These are phyloP conservation scores for Malacoraja senta DNA, from an alignment of 2,797 vertebrate species.

Conservation along the genomic window DNA sequence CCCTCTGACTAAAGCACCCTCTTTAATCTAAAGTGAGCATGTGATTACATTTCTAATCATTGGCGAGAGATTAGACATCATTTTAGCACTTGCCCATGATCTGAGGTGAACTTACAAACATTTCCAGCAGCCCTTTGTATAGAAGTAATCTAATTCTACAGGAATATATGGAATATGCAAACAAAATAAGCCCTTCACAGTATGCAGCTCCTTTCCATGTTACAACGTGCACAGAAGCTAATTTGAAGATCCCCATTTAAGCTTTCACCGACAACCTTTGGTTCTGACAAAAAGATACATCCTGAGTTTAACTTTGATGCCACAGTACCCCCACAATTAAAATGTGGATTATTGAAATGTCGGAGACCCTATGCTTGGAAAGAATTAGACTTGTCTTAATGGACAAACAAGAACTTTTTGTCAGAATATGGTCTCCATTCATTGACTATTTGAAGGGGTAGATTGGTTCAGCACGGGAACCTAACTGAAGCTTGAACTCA, in stretches of 20 bases:
- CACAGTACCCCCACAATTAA: no score
- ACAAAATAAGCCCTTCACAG: background rate
- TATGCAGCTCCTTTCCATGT: background rate
- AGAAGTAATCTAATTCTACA: background rate
- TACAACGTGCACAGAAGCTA: background rate
- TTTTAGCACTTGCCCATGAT: background rate
- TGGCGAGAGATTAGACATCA: background rate
- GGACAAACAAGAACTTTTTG: no score
- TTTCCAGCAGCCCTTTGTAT: background rate
- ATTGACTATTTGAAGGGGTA: no score
- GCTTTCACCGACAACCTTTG: background rate
- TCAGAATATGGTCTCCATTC: no score
- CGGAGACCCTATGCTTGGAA: no score
- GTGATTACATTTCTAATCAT: constrained; percentile 2
- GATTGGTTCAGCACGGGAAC: no score
- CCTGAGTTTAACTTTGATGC: background rate
- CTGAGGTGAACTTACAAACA: background rate
- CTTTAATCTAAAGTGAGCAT: background rate
- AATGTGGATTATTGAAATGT: no score
- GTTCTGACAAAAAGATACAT: background rate
- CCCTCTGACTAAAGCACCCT: background rate
- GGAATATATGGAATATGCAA: background rate
- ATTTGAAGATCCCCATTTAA: background rate
- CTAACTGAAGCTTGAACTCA: no score
- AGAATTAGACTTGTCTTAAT: no score